Evolutionary conservation across 2,888 invertebrate genomes (phyloP), one percentile per base, ranked within the genome.

Genomic region (Trachelus troglodyta): DNA sequence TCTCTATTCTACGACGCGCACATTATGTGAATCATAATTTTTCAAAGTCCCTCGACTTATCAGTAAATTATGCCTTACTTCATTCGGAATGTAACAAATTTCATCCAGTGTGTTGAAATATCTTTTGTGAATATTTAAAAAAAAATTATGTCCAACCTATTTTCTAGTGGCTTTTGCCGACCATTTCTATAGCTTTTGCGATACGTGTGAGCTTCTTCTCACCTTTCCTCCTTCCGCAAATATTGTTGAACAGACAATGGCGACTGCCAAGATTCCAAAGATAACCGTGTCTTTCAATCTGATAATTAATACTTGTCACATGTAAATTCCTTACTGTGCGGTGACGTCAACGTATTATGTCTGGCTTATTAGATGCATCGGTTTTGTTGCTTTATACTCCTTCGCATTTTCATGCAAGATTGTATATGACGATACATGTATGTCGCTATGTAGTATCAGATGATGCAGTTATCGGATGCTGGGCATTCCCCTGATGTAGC

Each of bases 141-240:
- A 31, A 69, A 77, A 69, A 37, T 69, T 30, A 69, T 35, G 12
- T 75, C 71, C 11, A 69, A 34, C 12, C 71, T 74, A 34, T 77
- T 75, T 12, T 75, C 30, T 33, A 77, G 30, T 37, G 34, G 40
- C 15, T 77, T 35, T 77, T 77, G 69, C 56, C 75, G 34, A 71
- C 75, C 69, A 75, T 77, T 34, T 75, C 75, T 12, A 77, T n/a
- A 30, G 77, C 75, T 69, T 77, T 75, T 6, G 37, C 77, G 1
- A 11, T 37, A 15, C 69, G 69, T 15, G 15, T 75, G 73, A 69
- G n/a, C 33, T 40, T 34, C 34, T 56, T 40, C 33, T 74, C 40
- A 77, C 56, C 34, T 40, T 75, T 23, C 6, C 56, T 12, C 75
- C 69, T 69, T 77, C 71, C 33, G 75, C 35, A 15, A 30, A 75